Conservation (phyloP, 1,140 invertebrate species). For the Drosophila paulistorum region DNA sequence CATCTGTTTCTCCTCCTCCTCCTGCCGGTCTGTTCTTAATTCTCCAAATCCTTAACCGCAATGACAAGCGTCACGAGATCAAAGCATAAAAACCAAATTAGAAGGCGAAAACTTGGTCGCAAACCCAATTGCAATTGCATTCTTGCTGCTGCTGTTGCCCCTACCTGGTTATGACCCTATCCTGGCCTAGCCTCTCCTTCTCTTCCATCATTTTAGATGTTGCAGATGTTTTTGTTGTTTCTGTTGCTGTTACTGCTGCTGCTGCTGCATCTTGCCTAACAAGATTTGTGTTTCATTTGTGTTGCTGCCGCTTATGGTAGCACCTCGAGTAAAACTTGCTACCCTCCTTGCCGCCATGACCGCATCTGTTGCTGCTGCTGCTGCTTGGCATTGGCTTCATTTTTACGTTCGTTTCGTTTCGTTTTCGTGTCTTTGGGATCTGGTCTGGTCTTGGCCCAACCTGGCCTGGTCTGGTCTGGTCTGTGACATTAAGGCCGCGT, state of each 20-base stretch:
- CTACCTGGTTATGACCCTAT: slow-evolving; percentile 10
- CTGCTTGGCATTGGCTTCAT: background rate
- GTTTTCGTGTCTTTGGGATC: slow-evolving; percentile 37
- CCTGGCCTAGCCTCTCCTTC: background rate
- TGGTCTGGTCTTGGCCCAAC: background rate
- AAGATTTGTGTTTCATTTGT: slow-evolving; percentile 36
- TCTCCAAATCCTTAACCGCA: slow-evolving; percentile 25
- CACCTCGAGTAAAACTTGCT: slow-evolving; percentile 41
- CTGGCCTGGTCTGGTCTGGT: slow-evolving; percentile 17
- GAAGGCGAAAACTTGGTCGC: slow-evolving; percentile 46
- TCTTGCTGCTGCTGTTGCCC: background rate
- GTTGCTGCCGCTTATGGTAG: slow-evolving; percentile 50
- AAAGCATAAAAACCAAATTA: slow-evolving; percentile 70
- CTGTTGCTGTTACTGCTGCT: slow-evolving; percentile 5
- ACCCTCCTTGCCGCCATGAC: slow-evolving; percentile 12
- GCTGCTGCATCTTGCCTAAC: slow-evolving; percentile 24
- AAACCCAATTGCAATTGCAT: slow-evolving; percentile 21
- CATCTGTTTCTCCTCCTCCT: background rate
- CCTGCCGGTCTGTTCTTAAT: background rate
- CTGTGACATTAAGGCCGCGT: slow-evolving; percentile 41
- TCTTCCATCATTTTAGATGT: background rate
- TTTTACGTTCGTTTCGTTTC: slow-evolving; percentile 7
- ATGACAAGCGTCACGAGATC: slow-evolving; percentile 78
- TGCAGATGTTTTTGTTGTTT: slow-evolving; percentile 15
- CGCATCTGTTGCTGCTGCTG: background rate